Evolutionary conservation across 2,888 invertebrate genomes (phyloP), one percentile per base, ranked within the genome.

Genomic region (Drosophila falleni): DNA sequence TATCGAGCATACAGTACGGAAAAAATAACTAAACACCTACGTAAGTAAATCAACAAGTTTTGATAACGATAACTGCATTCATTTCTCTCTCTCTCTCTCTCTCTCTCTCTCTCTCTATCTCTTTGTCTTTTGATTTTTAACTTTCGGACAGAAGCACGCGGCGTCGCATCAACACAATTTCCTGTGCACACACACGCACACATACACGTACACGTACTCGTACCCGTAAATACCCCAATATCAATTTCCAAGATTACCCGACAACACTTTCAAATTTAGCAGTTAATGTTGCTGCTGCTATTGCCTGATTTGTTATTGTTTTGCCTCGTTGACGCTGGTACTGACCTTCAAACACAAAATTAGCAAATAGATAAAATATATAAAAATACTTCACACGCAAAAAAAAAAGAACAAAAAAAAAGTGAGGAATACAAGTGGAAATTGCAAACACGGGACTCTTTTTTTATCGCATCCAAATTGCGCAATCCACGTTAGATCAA

Each of bases 321-420:
- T 46, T 41, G 49, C 19, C 31, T 50, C 26, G 67, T 81, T 80
- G 89, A 89, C 87, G 85, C 87, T 87, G 74, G 49, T 74, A 71
- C 87, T 89, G 87, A 89, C 82, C 82, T 89, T 83, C 89, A 87
- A 60, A 31, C 85, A 70, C 81, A 71, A 83, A 87, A 68, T 89
- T 84, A 74, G 89, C 87, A 62, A 80, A 70, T 63, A 76, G 80
- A 80, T 76, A 76, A 80, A 83, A 83, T 53, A 16, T 50, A 62
- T 37, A 41, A 54, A 61, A 78, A 63, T 63, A 77, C 58, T 60
- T 71, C 51, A 39, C 35, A 65, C 44, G 41, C 23, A 41, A 54
- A 26, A 39, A 31, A 53, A 33, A 53, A 56, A 6, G 10, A 29
- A 29, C 47, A 29, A 42, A 31, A 29, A 26, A 29, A 26, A 26